Evolutionary conservation across 1,140 invertebrate genomes (phyloP), one percentile per base, ranked within the genome.

Genomic region (Drosophila rhopaloa): DNA sequence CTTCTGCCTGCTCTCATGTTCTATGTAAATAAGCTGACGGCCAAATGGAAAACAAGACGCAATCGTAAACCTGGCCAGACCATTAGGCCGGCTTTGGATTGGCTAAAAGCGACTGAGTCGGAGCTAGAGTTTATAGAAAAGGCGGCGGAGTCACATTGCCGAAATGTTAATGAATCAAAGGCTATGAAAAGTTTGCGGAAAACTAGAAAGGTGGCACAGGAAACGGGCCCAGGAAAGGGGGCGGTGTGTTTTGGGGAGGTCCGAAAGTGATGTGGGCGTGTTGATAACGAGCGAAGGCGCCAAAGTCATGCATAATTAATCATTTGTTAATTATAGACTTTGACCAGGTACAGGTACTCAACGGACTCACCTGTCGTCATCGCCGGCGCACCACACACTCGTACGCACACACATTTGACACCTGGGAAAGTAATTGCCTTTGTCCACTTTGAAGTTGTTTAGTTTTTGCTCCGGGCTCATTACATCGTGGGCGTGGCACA

Each of bases 261-360:
- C 41, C 32, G 56, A 53, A 68, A 19, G 65, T 76, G 62, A 60
- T 74, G 76, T 88, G 80, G 78, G 83, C 56, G 66, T 72, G 66
- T 79, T 88, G 84, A 88, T 88, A 88, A 89, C 79, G 74, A 84
- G 61, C 76, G 68, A 71, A 79, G 54, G 76, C 76, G 72, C 76
- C 61, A 74, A 84, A 84, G 80, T 84, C 84, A 89, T 88, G 84
- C 84, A 89, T 88, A 88, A 88, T 88, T 88, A 88, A 88, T 88
- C 84, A 88, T 88, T 89, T 89, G 80, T 88, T 89, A 88, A 88
- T 89, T 88, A 88, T 88, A 88, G 79, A 88, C 71, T 81, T 76
- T 82, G 81, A 50, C 50, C 73, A 44, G 57, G 73, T 70, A 59
- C 53, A 58, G 47, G 58, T 57, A 57, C 58, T 61, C 70, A 44